Evolutionary conservation across 1,140 invertebrate genomes (phyloP), one percentile per base, ranked within the genome.

Genomic region (Euglossa dilemma): DNA sequence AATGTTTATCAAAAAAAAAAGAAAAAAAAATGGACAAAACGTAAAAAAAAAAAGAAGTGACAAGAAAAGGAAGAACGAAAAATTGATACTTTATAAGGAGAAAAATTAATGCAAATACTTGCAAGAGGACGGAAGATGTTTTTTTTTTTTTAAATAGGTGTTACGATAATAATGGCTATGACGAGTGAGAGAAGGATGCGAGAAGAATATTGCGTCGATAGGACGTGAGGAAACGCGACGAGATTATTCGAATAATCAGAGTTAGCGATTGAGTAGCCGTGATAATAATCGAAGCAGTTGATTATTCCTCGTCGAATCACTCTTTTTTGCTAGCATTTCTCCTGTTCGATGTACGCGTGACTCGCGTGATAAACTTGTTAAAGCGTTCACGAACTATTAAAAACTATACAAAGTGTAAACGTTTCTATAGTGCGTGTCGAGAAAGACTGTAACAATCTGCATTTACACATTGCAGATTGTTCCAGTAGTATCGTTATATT

Each of bases 271-370:
- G 43, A 25, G 61, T 64, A 59, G 63, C 25, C 25, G 12, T 59
- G 45, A 80, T 80, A 52, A 36, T 43, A 79, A 47, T 79, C 18
- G 43, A 18, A 61, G 16, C 25, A 50, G 25, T 78, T 36, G 77
- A 80, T 71, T 63, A 63, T 74, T 54, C 52, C 61, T 81, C 71
- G 52, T 81, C 56, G 52, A 23, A 50, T 66, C n/a, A n/a, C n/a
- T n/a, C n/a, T 45, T 66, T 67, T 66, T 76, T 73, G 80, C 63
- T 76, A 81, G 72, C 9, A 45, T 81, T 43, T 75, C 61, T 76
- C 80, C 52, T 67, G 72, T 81, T 81, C 63, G 80, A 57, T 57
- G 52, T 50, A 71, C 77, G 18, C 66, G 73, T 52, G 64, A 52
- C n/a, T 18, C n/a, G 50, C 70, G 71, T 18, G 59, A 36, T n/a